Conservation (phyloP, 2,888 invertebrate species). For the Callyntrura guangdongensis region DNA sequence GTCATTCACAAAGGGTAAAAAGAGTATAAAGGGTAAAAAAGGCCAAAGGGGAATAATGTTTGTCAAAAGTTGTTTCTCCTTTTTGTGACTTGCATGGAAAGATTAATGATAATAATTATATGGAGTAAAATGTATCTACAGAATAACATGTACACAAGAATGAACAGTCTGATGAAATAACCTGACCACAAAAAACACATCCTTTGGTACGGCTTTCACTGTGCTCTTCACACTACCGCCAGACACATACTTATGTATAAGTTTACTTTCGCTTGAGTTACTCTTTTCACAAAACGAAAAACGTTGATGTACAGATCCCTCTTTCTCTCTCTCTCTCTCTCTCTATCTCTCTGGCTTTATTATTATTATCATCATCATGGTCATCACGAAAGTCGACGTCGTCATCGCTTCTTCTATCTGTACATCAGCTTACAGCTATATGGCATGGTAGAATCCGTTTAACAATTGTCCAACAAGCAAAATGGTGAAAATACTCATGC, state of each 20-base stretch:
- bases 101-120: conserved; percentile 57
- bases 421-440: background rate
- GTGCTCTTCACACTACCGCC: background rate
- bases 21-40: conserved; percentile 46
- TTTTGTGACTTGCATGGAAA: conserved; percentile 39
- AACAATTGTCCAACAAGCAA: conserved; percentile 58
- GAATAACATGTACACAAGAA: background rate
- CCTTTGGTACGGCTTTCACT: background rate
- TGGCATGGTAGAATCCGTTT: conserved; percentile 30
- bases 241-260: background rate
- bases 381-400: background rate
- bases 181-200: conserved; percentile 47
- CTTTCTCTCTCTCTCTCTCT: background rate
- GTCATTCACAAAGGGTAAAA: background rate
- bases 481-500: conserved; percentile 35
- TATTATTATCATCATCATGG: background rate
- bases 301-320: background rate
- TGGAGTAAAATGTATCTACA: conserved; percentile 1
- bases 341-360: background rate
- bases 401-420: background rate
- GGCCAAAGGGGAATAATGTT: conserved; percentile 60
- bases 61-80: conserved; percentile 64
- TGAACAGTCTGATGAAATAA: conserved; percentile 6
- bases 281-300: conserved; percentile 23
- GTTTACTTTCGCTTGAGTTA: conserved; percentile 27